Evolutionary conservation across 2,113 vertebrate genomes (phyloP).

Genomic region (Archocentrus centrarchus): DNA sequence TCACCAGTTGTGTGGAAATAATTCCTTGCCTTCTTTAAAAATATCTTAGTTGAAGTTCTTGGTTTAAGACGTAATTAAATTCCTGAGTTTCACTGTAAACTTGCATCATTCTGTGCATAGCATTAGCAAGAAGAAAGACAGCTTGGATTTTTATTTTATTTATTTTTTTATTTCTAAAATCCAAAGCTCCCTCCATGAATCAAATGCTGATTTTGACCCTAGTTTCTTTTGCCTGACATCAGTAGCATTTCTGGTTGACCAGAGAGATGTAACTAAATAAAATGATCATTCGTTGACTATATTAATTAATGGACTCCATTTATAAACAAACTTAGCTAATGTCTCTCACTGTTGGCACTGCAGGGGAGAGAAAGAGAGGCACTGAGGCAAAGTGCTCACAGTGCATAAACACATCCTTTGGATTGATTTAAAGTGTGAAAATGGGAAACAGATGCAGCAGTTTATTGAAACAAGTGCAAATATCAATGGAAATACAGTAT

Average conservation of each 20-base stretch:
- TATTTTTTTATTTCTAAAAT: not conserved
- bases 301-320: not conserved
- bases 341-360: not conserved
- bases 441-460: not conserved
- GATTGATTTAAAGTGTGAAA: not conserved
- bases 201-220: not conserved
- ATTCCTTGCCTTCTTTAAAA: slow-evolving; percentile 11
- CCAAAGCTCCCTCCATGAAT: not conserved
- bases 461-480: not conserved
- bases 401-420: not conserved
- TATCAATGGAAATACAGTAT: too few species aligned
- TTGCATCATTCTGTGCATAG: not conserved
- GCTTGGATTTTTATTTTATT: not conserved
- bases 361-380: not conserved
- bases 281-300: accelerated
- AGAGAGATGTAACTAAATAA: not conserved
- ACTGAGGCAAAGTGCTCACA: not conserved
- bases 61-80: not conserved
- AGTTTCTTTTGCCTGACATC: too few species aligned
- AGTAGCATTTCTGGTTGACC: not conserved
- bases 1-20: slow-evolving; percentile 45
- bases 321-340: not conserved
- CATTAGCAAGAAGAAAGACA: not conserved
- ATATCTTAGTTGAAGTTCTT: slow-evolving; percentile 23
- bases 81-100: not conserved